Evolutionary conservation across 1,140 invertebrate species (phyloP), one percentile per base, ranked within the genome.

Genomic region (Drosophila repleta): DNA sequence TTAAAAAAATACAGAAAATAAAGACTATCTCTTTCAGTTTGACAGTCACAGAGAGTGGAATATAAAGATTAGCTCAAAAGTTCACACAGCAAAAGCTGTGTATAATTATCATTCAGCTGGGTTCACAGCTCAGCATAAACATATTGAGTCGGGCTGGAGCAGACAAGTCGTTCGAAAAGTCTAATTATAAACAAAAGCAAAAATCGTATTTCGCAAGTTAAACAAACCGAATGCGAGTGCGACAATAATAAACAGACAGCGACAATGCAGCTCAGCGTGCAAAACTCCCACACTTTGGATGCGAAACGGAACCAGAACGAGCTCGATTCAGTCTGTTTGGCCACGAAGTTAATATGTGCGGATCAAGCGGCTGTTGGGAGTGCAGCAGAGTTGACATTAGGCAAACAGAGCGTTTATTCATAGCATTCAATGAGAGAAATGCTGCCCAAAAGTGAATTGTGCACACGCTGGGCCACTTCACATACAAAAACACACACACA

Each of bases 401-500:
- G 66, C 83, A 87, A 87, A 87, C 75, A 87, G 46, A 64, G 58
- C 67, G 56, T 76, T 76, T 79, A 67, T 72, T 70, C 51, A 67
- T 51, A 70, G 56, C 61, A 46, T 71, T 58, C 68, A 49, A 76
- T 62, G 29, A 60, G 35, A 74, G 49, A 17, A 60, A 52, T 58
- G 61, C 71, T 74, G 76, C 55, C 70, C 76, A 78, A 78, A 72
- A 87, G 74, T 87, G 77, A 79, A 79, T 75, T 87, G 76, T 77
- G 65, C 79, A 83, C 83, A 88, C 71, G 83, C 83, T 88, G 83
- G 35, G 83, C 67, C 75, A 79, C 83, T 87, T 82, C 72, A 69
- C 45, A 65, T 53, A 64, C 39, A 60, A 57, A 57, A 18, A 39
- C 41, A 64, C 32, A 66, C 56, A 56, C 21, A 49, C 45, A 62